These are phyloP conservation scores for Grammomys dolichurus DNA, from an alignment of 2,113 vertebrate species.

Conservation along the genomic window DNA sequence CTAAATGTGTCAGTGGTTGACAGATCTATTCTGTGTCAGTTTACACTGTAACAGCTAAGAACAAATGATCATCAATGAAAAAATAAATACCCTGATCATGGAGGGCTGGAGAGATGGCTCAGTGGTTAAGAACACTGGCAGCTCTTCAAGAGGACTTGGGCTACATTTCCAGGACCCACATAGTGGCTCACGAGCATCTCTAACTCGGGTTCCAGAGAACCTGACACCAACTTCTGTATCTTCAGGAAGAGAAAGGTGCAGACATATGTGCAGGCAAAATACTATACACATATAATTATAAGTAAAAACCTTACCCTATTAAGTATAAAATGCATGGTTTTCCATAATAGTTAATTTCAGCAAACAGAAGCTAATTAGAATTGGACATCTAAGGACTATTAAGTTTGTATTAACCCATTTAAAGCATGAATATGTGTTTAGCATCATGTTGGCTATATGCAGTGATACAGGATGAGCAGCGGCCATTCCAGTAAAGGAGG, in stretches of 20 bases:
- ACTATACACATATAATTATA: not conserved
- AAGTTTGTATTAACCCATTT: slow-evolving; percentile 42
- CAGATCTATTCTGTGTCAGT: slow-evolving; percentile 3
- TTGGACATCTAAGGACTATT: not conserved
- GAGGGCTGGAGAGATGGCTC: not conserved
- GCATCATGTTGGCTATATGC: not conserved
- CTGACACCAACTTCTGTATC: not conserved
- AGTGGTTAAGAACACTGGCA: not conserved
- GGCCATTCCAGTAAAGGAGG: not conserved
- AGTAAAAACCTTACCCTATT: not conserved
- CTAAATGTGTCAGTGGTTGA: not conserved
- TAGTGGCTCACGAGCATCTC: not conserved
- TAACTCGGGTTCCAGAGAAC: not conserved
- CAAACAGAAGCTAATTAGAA: slow-evolving; percentile 58
- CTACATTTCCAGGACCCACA: not conserved
- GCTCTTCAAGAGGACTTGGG: not conserved
- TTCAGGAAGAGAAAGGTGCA: not conserved
- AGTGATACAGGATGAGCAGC: not conserved
- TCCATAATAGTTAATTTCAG: slow-evolving; percentile 45
- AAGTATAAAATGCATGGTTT: slow-evolving; percentile 19
- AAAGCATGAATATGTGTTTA: not conserved
- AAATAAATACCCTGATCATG: not conserved
- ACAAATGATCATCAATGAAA: not conserved
- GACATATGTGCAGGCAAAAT: not conserved
- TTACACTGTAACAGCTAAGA: slow-evolving; percentile 33